Conservation (phyloP, 30 jellyfish, hydroid and myxozoan species). For the Turritopsis dohrnii region DNA sequence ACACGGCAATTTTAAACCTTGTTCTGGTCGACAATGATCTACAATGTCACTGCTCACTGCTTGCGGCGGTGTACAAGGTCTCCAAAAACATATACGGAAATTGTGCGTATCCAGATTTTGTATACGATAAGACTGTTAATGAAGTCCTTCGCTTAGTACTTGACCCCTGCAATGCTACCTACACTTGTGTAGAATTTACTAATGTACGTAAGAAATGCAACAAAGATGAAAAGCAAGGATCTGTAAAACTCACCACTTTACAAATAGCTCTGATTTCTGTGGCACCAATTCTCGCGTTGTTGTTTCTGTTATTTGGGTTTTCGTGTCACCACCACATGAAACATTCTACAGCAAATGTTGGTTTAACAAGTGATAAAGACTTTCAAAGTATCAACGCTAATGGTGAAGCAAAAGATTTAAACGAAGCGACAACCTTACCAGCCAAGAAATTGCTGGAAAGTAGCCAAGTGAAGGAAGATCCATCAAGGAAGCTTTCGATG, state of each 20-base stretch:
- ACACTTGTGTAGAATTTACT: background rate
- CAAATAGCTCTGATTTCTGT: background rate
- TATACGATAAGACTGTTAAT: background rate
- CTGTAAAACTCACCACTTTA: background rate
- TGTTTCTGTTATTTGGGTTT: background rate
- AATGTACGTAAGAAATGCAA: background rate
- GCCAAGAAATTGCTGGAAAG: background rate
- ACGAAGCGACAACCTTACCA: background rate
- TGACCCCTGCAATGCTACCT: background rate
- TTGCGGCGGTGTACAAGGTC: background rate
- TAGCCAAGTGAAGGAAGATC: background rate
- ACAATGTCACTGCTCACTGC: background rate
- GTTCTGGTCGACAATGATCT: background rate
- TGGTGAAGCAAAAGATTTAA: background rate
- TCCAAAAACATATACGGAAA: background rate
- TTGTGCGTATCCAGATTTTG: background rate
- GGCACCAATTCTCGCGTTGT: background rate
- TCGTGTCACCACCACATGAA: background rate
- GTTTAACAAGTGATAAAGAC: background rate
- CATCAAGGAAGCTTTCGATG: background rate
- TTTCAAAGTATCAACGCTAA: background rate
- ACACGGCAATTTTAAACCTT: background rate
- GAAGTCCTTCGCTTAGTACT: background rate
- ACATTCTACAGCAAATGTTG: background rate
- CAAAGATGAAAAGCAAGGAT: background rate